Evolutionary conservation across 2,888 invertebrate species (phyloP), one percentile per base, ranked within the genome.

Genomic region (Slavum lentiscoides): DNA sequence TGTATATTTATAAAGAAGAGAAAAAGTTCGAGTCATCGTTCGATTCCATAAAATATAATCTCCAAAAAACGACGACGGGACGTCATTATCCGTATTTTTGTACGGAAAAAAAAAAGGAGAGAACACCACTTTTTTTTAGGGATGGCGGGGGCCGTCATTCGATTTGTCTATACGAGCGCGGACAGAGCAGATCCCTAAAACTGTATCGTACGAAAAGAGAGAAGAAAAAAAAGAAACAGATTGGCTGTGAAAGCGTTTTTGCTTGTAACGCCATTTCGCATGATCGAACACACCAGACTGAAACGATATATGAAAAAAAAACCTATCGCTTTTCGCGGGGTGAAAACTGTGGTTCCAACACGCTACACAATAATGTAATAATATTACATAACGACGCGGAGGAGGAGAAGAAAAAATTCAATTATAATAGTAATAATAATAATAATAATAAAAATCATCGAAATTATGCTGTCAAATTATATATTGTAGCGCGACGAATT

Each of bases 181-280:
- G 21, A 58, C 55, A 39, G 69, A 55, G 6, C n/a, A 15, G 69
- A 61, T 70, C 53, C 62, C 62, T 55, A 11, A 49, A 55, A 66
- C 72, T 68, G 43, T 59, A 68, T 59, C 59, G 43, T 43, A 43
- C 49, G 68, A 43, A 70, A 53, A 53, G 15, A 55, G 19, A 11
- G 21, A 23, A 30, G 19, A 11, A 17, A 9, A 53, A 21, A 66
- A 70, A 55, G 39, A 80, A 80, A 72, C 80, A 72, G 80, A 80
- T 80, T 80, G 80, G 64, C 80, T 64, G 80, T 80, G 70, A 80
- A 80, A 80, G 72, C 80, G 80, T 80, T 80, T 80, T 80, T n/a
- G 70, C 80, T 72, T 72, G 70, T 72, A 80, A 80, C 49, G 49
- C 53, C 80, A 72, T 80, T 23, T 64, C 80, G 72, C 80, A 66